Conservation (phyloP, 2,797 vertebrate genomes). For the Notamacropus eugenii region DNA sequence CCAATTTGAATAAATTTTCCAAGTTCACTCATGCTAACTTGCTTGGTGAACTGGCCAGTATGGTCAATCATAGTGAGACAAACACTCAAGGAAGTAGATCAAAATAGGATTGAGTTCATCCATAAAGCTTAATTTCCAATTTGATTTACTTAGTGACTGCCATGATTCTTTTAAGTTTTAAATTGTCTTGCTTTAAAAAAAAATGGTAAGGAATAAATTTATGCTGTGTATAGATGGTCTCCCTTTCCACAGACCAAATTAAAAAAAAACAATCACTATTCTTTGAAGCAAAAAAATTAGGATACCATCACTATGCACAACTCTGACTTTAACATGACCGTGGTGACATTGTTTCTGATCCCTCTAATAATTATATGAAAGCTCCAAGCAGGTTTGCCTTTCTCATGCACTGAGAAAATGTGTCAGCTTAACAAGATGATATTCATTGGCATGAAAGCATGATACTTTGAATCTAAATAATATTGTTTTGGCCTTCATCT, state of each 20-base stretch:
- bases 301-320: background rate
- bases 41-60: background rate
- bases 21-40: background rate
- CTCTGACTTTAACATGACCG: background rate
- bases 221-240: background rate
- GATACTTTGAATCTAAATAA: conserved; percentile 70
- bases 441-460: conserved; percentile 76
- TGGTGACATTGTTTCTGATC: background rate
- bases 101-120: background rate
- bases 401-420: conserved; percentile 67
- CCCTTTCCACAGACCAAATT: background rate
- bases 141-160: background rate
- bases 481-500: conserved; percentile 69
- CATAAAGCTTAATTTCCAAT: background rate
- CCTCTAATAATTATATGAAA: conserved; percentile 42
- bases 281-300: conserved; percentile 28
- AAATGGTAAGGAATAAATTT: background rate
- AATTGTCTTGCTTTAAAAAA: background rate
- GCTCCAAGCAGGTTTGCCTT: conserved; percentile 51
- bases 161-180: background rate
- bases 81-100: background rate
- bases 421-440: conserved; percentile 68
- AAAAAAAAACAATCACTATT: background rate
- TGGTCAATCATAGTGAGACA: background rate
- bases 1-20: background rate